Conservation (phyloP, 1,140 invertebrate genomes). For the Philopotamus ludificatus region DNA sequence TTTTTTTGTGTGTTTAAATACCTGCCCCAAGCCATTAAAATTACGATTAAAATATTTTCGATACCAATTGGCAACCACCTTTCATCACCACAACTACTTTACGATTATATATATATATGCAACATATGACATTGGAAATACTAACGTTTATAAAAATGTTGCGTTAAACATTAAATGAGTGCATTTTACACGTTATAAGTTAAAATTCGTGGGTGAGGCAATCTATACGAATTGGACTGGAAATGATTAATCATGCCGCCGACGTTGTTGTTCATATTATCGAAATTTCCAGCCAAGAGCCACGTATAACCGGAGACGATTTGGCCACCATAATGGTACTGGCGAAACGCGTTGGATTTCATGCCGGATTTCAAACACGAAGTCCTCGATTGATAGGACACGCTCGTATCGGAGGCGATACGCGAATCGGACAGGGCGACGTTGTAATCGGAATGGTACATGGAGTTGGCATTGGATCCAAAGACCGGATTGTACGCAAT, state of each 20-base stretch:
- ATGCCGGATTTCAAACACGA: slow-evolving; percentile 25
- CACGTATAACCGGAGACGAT: slow-evolving; percentile 23
- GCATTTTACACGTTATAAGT: slow-evolving; percentile 31
- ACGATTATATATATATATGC: too few species aligned
- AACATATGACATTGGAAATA: neutral
- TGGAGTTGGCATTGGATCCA: neutral
- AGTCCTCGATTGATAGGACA: slow-evolving; percentile 16
- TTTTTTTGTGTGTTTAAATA: too few species aligned
- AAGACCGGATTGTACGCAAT: slow-evolving; percentile 11
- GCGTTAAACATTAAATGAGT: neutral
- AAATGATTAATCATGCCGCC: slow-evolving; percentile 20
- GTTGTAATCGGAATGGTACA: slow-evolving; percentile 22
- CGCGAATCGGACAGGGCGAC: slow-evolving; percentile 15
- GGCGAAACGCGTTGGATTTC: slow-evolving; percentile 24
- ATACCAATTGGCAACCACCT: too few species aligned
- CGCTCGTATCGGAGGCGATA: slow-evolving; percentile 8
- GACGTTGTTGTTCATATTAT: slow-evolving; percentile 9
- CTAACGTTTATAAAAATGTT: neutral
- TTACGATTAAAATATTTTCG: too few species aligned
- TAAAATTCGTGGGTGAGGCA: slow-evolving; percentile 25
- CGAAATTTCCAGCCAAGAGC: slow-evolving; percentile 18
- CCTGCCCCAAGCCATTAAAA: neutral
- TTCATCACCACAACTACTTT: too few species aligned
- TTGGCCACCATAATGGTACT: slow-evolving; percentile 21
- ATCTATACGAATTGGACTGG: slow-evolving; percentile 22